Conservation (phyloP, 1,140 invertebrate genomes). For the Goniozus legneri region DNA sequence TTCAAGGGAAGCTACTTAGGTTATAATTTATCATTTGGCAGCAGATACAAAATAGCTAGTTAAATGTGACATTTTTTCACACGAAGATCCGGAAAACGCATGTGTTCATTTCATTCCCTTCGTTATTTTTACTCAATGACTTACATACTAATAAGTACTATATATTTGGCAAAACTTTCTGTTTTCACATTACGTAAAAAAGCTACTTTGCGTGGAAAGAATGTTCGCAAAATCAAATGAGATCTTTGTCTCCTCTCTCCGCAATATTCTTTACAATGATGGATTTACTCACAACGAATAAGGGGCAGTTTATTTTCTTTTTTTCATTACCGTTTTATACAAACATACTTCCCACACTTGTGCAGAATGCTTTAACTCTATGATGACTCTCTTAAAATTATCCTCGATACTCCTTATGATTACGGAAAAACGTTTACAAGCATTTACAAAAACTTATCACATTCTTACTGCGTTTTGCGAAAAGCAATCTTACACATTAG, state of each 20-base stretch:
- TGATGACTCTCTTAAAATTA: conserved; percentile 41
- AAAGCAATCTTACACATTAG: conserved; percentile 39
- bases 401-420: conserved; percentile 36
- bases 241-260: too few relatives aligned
- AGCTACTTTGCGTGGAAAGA: conserved; percentile 47
- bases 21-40: conserved; percentile 28
- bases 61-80: conserved; percentile 14
- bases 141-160: conserved; percentile 54
- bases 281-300: too few relatives aligned
- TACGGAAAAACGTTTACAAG: conserved; percentile 54
- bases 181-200: conserved; percentile 51
- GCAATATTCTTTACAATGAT: too few relatives aligned
- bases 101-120: conserved; percentile 6
- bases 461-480: conserved; percentile 47
- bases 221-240: conserved; percentile 23
- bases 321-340: conserved; percentile 6
- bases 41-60: conserved; percentile 37
- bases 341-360: conserved; percentile 35
- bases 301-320: too few relatives aligned
- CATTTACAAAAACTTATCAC: conserved; percentile 58
- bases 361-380: conserved; percentile 38
- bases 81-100: too few relatives aligned
- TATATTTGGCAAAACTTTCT: conserved; percentile 53
- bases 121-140: conserved; percentile 25
- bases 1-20: conserved; percentile 30